Conservation (phyloP, 2,888 invertebrate species). For the Torymus auratus region DNA sequence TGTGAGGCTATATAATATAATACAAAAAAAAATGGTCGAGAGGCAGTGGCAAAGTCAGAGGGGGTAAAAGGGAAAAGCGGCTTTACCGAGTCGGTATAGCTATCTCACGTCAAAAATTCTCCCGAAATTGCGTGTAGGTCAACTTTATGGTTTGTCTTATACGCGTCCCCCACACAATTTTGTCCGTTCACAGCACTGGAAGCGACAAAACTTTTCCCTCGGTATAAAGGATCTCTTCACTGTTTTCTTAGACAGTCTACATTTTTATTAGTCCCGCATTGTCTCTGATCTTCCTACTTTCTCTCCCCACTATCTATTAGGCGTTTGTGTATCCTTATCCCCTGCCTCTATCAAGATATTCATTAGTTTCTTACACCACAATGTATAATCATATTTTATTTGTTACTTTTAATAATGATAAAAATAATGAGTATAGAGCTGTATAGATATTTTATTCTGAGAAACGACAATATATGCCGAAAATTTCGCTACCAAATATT, state of each 20-base stretch:
- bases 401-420: no score
- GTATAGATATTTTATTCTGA: no score
- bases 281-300: constrained; percentile 31
- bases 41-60: constrained; percentile 17
- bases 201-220: constrained; percentile 16
- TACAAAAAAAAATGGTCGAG: constrained; percentile 21
- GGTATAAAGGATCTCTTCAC: constrained; percentile 10
- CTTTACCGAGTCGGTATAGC: constrained; percentile 22
- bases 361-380: constrained; percentile 24
- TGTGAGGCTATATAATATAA: constrained; percentile 3
- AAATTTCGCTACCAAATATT: no score
- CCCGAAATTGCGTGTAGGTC: constrained; percentile 49
- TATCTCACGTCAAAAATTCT: constrained; percentile 43
- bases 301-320: constrained; percentile 30
- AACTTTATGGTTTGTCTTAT: constrained; percentile 47
- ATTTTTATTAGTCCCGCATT: constrained; percentile 36
- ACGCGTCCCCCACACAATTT: constrained; percentile 4
- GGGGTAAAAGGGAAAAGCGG: constrained; percentile 8
- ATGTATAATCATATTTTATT: no score
- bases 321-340: constrained; percentile 24
- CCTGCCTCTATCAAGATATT: constrained; percentile 45
- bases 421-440: no score
- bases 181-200: background rate
- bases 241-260: constrained; percentile 25
- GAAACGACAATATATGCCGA: no score